These are phyloP conservation scores for Chrysaora quinquecirrha DNA, from an alignment of 30 jellyfish, hydroid and myxozoan genomes.

Conservation along the genomic window DNA sequence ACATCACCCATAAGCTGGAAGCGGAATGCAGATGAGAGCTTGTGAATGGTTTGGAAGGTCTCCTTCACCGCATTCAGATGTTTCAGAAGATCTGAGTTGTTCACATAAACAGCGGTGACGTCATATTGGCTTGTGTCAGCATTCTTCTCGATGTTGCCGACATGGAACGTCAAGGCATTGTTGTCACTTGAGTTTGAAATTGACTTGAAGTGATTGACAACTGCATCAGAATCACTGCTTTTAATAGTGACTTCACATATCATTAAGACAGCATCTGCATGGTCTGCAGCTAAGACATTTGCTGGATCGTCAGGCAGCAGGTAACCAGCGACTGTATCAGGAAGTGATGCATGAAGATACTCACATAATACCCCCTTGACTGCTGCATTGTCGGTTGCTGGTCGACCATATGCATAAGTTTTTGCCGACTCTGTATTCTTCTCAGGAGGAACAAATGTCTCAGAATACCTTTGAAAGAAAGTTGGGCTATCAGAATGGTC, in stretches of 20 bases:
- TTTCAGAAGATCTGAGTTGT: not conserved
- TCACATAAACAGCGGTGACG: not conserved
- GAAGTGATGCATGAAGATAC: not conserved
- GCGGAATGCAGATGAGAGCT: not conserved
- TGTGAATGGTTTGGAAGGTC: not conserved
- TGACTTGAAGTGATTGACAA: not conserved
- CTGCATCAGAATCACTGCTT: not conserved
- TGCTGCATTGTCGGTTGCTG: not conserved
- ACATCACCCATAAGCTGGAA: not conserved
- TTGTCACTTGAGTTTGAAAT: not conserved
- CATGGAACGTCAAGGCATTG: not conserved
- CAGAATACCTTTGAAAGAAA: not conserved
- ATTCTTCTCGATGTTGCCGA: not conserved
- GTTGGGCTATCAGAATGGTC: not conserved
- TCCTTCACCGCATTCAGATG: not conserved
- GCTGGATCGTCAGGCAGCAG: not conserved
- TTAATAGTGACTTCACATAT: not conserved
- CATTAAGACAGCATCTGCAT: not conserved
- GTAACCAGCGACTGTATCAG: not conserved
- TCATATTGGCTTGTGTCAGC: not conserved
- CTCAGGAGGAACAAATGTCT: not conserved
- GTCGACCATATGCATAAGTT: not conserved
- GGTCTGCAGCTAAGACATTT: not conserved
- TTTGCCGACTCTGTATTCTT: not conserved
- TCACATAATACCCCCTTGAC: not conserved